Conservation (phyloP, 2,113 vertebrate species). For the Sinocyclocheilus anophthalmus region DNA sequence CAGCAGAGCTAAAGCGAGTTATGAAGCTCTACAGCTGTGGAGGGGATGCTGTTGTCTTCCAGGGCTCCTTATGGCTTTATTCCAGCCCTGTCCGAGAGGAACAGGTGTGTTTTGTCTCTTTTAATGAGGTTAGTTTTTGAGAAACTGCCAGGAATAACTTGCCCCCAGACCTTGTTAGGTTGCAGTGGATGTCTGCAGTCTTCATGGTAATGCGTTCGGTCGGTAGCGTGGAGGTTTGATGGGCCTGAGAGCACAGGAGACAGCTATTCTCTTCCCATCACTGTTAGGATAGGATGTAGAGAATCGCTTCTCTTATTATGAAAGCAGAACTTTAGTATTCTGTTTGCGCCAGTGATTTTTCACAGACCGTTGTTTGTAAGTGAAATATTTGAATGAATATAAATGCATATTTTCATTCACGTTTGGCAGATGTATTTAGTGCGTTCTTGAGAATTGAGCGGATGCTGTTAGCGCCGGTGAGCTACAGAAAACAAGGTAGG, state of each 20-base stretch:
- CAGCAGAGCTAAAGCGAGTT: background rate
- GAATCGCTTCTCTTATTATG: background rate
- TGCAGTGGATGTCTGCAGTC: constrained; percentile 1
- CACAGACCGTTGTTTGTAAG: background rate
- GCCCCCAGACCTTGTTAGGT: constrained; percentile 6
- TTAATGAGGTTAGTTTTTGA: constrained; percentile 43
- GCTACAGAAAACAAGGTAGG: background rate
- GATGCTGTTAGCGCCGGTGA: background rate
- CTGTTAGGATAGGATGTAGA: background rate
- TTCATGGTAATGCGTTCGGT: background rate
- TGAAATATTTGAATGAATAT: background rate
- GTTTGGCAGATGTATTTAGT: background rate
- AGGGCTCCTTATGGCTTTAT: constrained; percentile 26
- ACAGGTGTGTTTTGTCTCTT: constrained; percentile 41
- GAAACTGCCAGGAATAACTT: constrained; percentile 1
- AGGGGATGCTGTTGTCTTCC: background rate
- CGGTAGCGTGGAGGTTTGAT: background rate
- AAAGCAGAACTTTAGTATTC: background rate
- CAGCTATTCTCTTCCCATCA: constrained; percentile 12
- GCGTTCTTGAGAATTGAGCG: too few species aligned
- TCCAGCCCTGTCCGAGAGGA: background rate
- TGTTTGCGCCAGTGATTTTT: background rate
- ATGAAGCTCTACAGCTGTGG: background rate
- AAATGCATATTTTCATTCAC: background rate
- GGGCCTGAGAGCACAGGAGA: constrained; percentile 1